These are phyloP conservation scores for Linhomoeus sp. DNA, from an alignment of 2,888 invertebrate species.

Conservation along the genomic window DNA sequence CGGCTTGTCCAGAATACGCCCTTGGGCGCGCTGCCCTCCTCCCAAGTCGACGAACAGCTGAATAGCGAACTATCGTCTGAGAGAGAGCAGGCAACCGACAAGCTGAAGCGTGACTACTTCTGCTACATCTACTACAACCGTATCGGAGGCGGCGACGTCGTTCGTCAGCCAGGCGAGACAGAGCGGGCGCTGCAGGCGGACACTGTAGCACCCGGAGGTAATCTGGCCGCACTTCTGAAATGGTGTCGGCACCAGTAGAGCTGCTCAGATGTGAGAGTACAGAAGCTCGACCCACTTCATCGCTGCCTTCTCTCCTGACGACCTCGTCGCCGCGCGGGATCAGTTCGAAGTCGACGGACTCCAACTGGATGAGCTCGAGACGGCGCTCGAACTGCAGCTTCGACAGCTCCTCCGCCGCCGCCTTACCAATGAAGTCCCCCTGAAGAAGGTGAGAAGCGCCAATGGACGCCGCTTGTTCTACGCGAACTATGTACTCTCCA, in stretches of 20 bases:
- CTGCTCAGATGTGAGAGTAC: too few species aligned
- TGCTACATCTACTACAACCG: too few species aligned
- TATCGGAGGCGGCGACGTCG: slow-evolving; percentile 5
- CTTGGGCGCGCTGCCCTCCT: too few species aligned
- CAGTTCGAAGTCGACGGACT: background rate
- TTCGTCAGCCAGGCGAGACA: slow-evolving; percentile 33
- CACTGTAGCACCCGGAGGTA: slow-evolving; percentile 32
- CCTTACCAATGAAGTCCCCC: slow-evolving; percentile 16
- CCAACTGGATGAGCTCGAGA: slow-evolving; percentile 7
- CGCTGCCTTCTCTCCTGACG: slow-evolving; percentile 10
- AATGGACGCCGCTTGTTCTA: too few species aligned
- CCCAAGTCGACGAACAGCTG: too few species aligned
- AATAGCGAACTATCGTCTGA: too few species aligned
- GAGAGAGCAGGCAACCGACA: too few species aligned
- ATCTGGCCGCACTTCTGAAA: slow-evolving; percentile 32
- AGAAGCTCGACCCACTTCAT: slow-evolving; percentile 13
- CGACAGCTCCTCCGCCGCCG: slow-evolving; percentile 25
- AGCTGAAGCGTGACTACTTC: too few species aligned
- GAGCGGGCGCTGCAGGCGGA: slow-evolving; percentile 25
- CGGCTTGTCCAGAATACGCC: too few species aligned
- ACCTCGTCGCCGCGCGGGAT: slow-evolving; percentile 8
- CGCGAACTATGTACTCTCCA: too few species aligned
- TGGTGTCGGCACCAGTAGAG: background rate
- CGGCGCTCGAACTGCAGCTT: slow-evolving; percentile 24
- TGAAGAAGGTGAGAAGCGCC: background rate